These are phyloP conservation scores for Mesorhabditis spiculigera DNA, from an alignment of 2,888 invertebrate species.

Conservation along the genomic window DNA sequence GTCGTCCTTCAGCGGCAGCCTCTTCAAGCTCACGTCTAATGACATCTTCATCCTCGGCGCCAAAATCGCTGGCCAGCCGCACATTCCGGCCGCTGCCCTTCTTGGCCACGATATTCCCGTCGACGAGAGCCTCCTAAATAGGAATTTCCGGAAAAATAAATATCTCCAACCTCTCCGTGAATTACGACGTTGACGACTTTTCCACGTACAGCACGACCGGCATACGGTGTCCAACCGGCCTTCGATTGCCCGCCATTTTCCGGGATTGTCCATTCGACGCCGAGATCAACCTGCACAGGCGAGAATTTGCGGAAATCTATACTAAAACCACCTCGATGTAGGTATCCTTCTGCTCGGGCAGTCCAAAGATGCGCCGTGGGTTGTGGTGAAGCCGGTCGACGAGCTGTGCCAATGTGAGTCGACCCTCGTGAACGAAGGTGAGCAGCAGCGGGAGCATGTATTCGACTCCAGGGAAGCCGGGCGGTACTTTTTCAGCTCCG, in stretches of 20 bases:
- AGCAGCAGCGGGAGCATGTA: slow-evolving; percentile 92
- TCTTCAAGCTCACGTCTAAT: not conserved
- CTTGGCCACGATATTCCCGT: slow-evolving; percentile 78
- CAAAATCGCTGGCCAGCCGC: slow-evolving; percentile 58
- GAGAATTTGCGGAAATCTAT: not conserved
- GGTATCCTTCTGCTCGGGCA: slow-evolving; percentile 86
- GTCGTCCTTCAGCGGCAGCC: slow-evolving; percentile 8
- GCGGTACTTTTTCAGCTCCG: slow-evolving; percentile 57
- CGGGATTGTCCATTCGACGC: slow-evolving; percentile 53
- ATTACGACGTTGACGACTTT: slow-evolving; percentile 87
- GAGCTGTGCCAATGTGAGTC: slow-evolving; percentile 68
- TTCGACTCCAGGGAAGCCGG: slow-evolving; percentile 73
- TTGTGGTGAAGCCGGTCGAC: slow-evolving; percentile 86
- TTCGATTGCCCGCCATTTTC: slow-evolving; percentile 75
- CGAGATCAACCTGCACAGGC: slow-evolving; percentile 42
- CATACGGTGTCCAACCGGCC: slow-evolving; percentile 95
- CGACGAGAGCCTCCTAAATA: slow-evolving; percentile 77
- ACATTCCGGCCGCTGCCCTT: slow-evolving; percentile 86
- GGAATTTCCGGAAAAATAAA: too few species aligned
- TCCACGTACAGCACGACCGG: slow-evolving; percentile 76
- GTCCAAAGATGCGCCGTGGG: slow-evolving; percentile 86
- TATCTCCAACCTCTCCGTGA: slow-evolving; percentile 72
- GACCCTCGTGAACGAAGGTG: slow-evolving; percentile 79
- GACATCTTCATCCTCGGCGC: too few species aligned
- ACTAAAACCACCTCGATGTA: slow-evolving; percentile 77